A percentile compares a stretch with the other conserved stretches of the same genome.
Conservation (phyloP, 2,113 vertebrate species). For the Petrocephalus microphthalmus region DNA sequence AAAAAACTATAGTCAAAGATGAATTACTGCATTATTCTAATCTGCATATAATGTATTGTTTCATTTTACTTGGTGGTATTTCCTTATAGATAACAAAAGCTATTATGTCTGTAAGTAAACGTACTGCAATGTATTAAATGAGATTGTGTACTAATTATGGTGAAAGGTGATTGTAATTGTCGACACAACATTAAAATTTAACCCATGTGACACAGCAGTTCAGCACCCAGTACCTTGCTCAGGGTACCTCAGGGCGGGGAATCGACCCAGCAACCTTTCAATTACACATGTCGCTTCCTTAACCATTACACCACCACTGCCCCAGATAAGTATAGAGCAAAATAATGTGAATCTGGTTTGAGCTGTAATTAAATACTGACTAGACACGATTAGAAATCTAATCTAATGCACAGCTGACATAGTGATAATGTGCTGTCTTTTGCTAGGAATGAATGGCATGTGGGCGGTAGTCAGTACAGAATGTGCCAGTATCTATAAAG, state of each 20-base stretch:
- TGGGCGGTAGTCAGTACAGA: neutral
- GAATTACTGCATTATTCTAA: neutral
- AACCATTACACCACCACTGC: too few species aligned
- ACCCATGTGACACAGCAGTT: too few species aligned
- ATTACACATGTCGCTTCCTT: too few species aligned
- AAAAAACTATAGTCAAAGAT: neutral
- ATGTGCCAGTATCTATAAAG: neutral
- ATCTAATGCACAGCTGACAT: neutral
- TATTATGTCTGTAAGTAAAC: neutral
- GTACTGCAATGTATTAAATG: neutral
- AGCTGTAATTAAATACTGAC: neutral
- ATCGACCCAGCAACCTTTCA: too few species aligned
- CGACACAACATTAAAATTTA: too few species aligned
- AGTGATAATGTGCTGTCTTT: neutral
- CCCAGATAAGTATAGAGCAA: neutral
- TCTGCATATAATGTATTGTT: neutral
- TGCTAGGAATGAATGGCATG: neutral
- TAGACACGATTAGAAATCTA: neutral
- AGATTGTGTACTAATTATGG: neutral
- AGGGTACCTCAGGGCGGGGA: too few species aligned
- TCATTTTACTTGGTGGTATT: neutral
- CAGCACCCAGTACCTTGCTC: too few species aligned
- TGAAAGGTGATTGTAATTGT: too few species aligned
- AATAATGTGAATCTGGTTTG: neutral
- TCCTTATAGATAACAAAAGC: neutral